phyloP scores from a whole-genome alignment of 2,888 invertebrate species.

The Tethea ocularis region DNA sequence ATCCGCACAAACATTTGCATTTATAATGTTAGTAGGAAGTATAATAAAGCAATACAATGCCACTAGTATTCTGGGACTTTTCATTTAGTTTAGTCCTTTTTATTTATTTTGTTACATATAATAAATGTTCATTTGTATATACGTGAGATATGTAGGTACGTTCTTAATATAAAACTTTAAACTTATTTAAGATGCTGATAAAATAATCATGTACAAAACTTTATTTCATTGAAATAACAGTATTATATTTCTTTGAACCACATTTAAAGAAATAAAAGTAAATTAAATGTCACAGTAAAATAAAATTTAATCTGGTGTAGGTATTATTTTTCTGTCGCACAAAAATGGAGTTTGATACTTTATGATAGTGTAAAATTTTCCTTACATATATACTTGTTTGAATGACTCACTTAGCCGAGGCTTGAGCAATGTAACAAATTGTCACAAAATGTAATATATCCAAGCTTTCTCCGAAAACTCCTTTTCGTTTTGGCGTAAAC shows the following conservation, averaged over 20 bases:
- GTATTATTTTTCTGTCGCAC: background rate
- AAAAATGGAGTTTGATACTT: slow-evolving; percentile 4
- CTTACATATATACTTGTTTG: slow-evolving; percentile 9
- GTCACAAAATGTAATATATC: slow-evolving; percentile 38
- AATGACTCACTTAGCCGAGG: slow-evolving; percentile 25
- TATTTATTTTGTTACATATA: too few relatives aligned
- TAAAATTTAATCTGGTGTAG: background rate
- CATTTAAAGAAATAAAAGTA: slow-evolving; percentile 2
- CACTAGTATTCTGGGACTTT: too few relatives aligned
- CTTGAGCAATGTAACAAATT: slow-evolving; percentile 23
- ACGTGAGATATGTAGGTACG: too few relatives aligned
- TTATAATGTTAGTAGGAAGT: too few relatives aligned
- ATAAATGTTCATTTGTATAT: too few relatives aligned
- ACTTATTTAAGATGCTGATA: background rate
- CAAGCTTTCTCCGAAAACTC: slow-evolving; percentile 44
- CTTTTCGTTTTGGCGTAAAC: slow-evolving; percentile 44
- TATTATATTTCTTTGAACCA: slow-evolving; percentile 3
- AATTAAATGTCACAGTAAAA: background rate
- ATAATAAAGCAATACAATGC: too few relatives aligned
- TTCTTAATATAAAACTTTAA: too few relatives aligned
- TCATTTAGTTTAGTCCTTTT: too few relatives aligned
- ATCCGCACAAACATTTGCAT: too few relatives aligned
- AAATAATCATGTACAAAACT: background rate
- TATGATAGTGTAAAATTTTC: slow-evolving; percentile 2
- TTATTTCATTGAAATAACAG: background rate